Conservation (phyloP, 2,113 vertebrate species). For the Calypte anna region DNA sequence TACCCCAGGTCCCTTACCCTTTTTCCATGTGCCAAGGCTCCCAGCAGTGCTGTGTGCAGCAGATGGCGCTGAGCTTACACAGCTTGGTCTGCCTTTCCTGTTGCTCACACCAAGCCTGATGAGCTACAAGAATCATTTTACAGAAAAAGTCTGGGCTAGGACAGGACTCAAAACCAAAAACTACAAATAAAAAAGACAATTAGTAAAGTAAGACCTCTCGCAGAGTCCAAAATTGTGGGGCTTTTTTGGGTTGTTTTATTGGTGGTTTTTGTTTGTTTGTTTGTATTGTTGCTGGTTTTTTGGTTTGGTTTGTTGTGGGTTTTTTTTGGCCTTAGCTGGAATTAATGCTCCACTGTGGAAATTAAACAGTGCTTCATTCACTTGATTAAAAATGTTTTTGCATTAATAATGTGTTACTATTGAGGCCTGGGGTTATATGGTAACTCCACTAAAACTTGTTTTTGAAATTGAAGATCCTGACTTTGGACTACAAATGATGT, state of each 20-base stretch:
- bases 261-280: no score
- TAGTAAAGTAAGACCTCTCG: not conserved
- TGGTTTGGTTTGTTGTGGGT: no score
- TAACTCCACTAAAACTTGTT: not conserved
- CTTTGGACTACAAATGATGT: not conserved
- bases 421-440: not conserved
- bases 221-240: not conserved
- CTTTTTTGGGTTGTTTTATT: no score
- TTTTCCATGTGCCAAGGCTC: not conserved
- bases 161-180: not conserved
- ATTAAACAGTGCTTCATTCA: not conserved
- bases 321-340: not conserved
- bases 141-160: not conserved
- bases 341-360: not conserved
- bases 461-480: not conserved
- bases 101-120: not conserved
- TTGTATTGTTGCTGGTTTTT: no score
- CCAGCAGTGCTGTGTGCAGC: not conserved
- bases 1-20: not conserved
- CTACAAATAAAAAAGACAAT: not conserved
- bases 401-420: not conserved
- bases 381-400: not conserved
- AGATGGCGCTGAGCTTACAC: slow-evolving; percentile 49
- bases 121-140: accelerated
- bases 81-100: accelerated